Evolutionary conservation across 1,140 invertebrate species (phyloP), one percentile per base, ranked within the genome.

Genomic region (Zaprionus davidi): DNA sequence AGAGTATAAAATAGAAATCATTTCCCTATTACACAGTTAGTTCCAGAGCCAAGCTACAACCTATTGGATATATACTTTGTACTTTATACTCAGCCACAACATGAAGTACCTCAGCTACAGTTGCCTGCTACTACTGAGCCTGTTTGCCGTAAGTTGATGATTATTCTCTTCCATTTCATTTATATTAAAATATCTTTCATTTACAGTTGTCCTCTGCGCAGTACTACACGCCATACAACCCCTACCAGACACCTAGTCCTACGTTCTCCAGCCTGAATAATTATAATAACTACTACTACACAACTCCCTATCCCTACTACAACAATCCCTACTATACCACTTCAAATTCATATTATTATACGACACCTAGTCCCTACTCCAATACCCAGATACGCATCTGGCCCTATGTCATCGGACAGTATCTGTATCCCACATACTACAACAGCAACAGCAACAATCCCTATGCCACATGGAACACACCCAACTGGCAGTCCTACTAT

Each of bases 321-420:
- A 34, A 34, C 31, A 34, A 34, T 34, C 31, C 80, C 1, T 90
- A 83, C 49, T 79, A 86, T 46, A 66, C 53, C 38, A 87, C 76
- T 13, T 12, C 46, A 36, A 63, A 53, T 51, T 28, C 26, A 0
- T 70, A 67, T 62, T 41, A 46, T 17, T 83, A 75, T 57, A 67
- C 60, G 7, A 86, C 82, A 24, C 60, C 76, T 9, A 70, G 63
- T 78, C 68, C 75, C 9, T 84, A 81, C 5, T 24, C 11, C 3
- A 26, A 85, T 20, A 49, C 22, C 3, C 68, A 82, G 49, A 91
- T 91, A 58, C 76, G 88, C 7, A 91, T 91, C 26, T 88, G 81
- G 88, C 88, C 88, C 6, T 91, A 88, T 82, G 88, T 91, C 7
- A 88, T 91, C 7, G 88, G 88, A 0, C 88, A 91, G 44, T 91